Conservation (phyloP, 2,888 invertebrate genomes). For the Tenodera sinensis region DNA sequence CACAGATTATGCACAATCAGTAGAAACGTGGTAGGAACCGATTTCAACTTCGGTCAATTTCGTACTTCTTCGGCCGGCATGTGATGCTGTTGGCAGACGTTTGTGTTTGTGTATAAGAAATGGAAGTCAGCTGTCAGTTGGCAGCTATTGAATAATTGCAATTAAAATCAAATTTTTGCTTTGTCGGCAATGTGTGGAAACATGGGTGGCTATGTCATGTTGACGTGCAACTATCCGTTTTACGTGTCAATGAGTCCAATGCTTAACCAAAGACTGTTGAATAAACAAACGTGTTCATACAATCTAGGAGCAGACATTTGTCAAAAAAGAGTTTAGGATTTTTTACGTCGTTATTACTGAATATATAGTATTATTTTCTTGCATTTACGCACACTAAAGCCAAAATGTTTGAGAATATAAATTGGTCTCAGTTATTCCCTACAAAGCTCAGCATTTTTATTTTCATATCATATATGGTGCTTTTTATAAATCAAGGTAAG, state of each 20-base stretch:
- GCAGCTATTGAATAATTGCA: no score
- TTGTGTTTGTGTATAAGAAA: no score
- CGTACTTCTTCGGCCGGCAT: no score
- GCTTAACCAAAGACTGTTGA: neutral
- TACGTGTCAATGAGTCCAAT: neutral
- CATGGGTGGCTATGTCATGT: no score
- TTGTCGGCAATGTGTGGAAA: no score
- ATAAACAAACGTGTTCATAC: neutral
- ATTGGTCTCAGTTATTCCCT: conserved; percentile 68
- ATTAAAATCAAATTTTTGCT: no score
- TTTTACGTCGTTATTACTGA: neutral
- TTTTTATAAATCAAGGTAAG: conserved; percentile 90
- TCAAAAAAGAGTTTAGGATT: neutral
- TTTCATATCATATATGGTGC: conserved; percentile 79
- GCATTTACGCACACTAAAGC: neutral
- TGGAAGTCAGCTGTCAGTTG: no score
- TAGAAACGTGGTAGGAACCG: no score
- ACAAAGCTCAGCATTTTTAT: conserved; percentile 74
- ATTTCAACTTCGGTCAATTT: no score
- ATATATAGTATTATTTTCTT: neutral
- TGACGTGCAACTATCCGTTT: no score
- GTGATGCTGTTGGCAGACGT: no score
- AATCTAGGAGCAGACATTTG: neutral
- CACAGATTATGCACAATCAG: no score
- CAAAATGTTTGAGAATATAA: conserved; percentile 19